phyloP scores from a whole-genome alignment of 2,797 vertebrate species.

The Propithecus perrieri region DNA sequence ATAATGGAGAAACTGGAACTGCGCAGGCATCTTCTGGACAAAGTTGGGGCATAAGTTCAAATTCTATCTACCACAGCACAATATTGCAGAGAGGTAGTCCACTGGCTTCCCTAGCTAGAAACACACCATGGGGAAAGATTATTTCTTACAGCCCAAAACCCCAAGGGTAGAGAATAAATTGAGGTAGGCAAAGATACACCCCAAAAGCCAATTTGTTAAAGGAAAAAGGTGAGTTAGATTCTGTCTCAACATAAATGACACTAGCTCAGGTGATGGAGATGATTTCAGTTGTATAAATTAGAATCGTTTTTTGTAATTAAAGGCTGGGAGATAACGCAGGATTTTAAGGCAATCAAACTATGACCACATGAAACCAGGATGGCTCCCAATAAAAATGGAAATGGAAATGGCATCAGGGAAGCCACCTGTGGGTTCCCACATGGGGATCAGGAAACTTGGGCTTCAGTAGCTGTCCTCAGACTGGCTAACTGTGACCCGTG shows the following conservation, averaged over 20 bases:
- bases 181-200: not conserved
- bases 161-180: not conserved
- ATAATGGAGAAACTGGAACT: not conserved
- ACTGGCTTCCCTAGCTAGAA: not conserved
- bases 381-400: not conserved
- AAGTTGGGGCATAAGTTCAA: not conserved
- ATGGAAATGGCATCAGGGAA: not conserved
- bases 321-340: not conserved
- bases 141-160: slow-evolving; percentile 23
- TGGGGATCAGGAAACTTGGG: not conserved
- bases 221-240: not conserved
- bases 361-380: not conserved
- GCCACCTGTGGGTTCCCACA: not conserved
- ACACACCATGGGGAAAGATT: not conserved
- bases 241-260: not conserved
- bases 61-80: not conserved
- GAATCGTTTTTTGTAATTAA: not conserved
- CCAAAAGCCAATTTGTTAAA: not conserved
- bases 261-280: not conserved
- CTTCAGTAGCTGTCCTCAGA: not conserved
- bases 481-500: not conserved
- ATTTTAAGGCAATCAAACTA: not conserved
- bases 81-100: not conserved
- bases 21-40: not conserved
- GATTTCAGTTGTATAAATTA: not conserved